Conservation (phyloP, 2,888 invertebrate genomes). For the Heliothis peltigera region DNA sequence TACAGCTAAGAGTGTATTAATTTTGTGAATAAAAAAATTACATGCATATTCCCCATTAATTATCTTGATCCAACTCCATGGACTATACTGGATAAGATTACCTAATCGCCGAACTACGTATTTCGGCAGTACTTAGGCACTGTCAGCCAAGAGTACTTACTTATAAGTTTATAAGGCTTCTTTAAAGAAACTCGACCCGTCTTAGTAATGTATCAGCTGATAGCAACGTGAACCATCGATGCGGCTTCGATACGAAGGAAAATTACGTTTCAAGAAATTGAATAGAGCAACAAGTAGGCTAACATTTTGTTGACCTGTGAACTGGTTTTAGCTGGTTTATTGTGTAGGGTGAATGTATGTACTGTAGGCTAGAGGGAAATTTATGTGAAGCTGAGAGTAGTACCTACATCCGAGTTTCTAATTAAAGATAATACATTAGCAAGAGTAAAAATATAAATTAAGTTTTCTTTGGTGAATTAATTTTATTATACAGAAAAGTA, state of each 20-base stretch:
- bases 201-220: slow-evolving; percentile 65
- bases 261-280: slow-evolving; percentile 63
- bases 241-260: slow-evolving; percentile 68
- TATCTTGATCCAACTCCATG: not conserved
- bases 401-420: too few relatives aligned
- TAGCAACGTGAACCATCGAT: slow-evolving; percentile 67
- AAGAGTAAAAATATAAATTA: too few relatives aligned
- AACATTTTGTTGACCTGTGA: slow-evolving; percentile 48
- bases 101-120: slow-evolving; percentile 5
- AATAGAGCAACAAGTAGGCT: slow-evolving; percentile 50
- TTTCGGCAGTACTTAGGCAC: slow-evolving; percentile 34
- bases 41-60: too few relatives aligned
- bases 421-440: too few relatives aligned
- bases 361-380: not conserved
- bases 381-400: not conserved
- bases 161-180: slow-evolving; percentile 50
- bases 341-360: not conserved
- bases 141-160: slow-evolving; percentile 28
- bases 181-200: slow-evolving; percentile 54
- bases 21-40: too few relatives aligned
- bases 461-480: too few relatives aligned
- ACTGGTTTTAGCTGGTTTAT: slow-evolving; percentile 1
- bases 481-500: too few relatives aligned
- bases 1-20: too few relatives aligned
- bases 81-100: not conserved